A percentile compares a stretch with the other conserved stretches of the same genome.
Evolutionary conservation across 2,888 invertebrate genomes (phyloP).

Genomic region (Agapetus fuscipes): DNA sequence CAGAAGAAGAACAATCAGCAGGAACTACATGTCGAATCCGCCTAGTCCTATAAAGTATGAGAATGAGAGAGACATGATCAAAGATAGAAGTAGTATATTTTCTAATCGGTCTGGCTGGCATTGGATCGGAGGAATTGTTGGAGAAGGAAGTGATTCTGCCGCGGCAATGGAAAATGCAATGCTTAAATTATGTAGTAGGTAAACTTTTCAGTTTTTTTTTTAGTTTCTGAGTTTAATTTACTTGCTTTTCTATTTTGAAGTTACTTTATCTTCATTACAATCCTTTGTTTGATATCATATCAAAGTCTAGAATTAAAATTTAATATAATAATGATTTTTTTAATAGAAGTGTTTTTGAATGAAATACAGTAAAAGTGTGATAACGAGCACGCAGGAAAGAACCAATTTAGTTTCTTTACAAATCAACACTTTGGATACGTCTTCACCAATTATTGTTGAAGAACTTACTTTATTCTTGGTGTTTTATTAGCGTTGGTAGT

Average conservation of each 20-base stretch:
- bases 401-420: too few species aligned
- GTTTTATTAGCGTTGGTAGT: too few species aligned
- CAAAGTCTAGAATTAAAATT: too few species aligned
- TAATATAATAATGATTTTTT: too few species aligned
- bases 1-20: slow-evolving; percentile 12
- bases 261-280: too few species aligned
- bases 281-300: too few species aligned
- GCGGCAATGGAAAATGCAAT: slow-evolving; percentile 62
- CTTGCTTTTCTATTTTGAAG: not conserved
- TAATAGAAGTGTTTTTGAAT: too few species aligned
- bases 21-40: slow-evolving; percentile 27
- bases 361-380: too few species aligned
- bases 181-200: slow-evolving; percentile 72
- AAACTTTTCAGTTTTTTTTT: slow-evolving; percentile 34
- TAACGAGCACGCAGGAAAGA: too few species aligned
- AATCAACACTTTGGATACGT: too few species aligned
- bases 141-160: slow-evolving; percentile 53
- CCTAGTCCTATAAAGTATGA: slow-evolving; percentile 41
- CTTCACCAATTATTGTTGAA: too few species aligned
- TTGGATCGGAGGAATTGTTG: slow-evolving; percentile 73
- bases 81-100: slow-evolving; percentile 52
- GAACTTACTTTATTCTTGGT: too few species aligned
- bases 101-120: slow-evolving; percentile 72
- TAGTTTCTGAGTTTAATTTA: not conserved
- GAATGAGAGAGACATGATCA: slow-evolving; percentile 48